A percentile compares a stretch with the other conserved stretches of the same genome.
phyloP scores from a whole-genome alignment of 2,797 vertebrate genomes.

The Phaenicophaeus curvirostris region DNA sequence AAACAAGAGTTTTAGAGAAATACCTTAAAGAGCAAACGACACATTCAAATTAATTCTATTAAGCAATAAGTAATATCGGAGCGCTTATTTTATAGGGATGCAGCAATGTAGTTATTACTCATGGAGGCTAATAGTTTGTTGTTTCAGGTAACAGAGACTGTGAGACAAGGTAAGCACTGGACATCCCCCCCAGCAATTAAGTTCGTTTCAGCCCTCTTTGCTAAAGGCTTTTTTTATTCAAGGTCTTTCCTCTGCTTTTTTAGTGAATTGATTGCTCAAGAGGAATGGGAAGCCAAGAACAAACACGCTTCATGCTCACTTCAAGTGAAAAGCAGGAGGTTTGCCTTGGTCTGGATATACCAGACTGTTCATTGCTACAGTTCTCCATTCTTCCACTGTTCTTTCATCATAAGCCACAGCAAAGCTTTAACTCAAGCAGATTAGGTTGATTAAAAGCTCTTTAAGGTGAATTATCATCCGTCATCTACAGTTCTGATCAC shows the following conservation, averaged over 20 bases:
- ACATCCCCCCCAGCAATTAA: neutral
- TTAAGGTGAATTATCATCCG: neutral
- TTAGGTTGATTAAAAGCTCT: neutral
- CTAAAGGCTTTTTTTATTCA: neutral
- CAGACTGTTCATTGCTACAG: neutral
- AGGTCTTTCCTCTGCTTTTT: neutral
- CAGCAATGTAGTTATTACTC: neutral
- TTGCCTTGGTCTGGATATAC: neutral
- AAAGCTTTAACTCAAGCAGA: neutral
- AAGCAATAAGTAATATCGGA: neutral
- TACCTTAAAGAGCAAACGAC: neutral
- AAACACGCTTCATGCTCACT: neutral
- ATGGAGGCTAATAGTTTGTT: neutral
- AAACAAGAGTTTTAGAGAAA: neutral
- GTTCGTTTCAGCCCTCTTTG: neutral
- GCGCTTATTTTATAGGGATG: neutral
- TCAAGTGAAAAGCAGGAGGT: neutral
- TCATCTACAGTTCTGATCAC: neutral
- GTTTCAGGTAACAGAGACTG: neutral
- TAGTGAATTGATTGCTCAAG: neutral
- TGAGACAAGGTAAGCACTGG: rapidly evolving
- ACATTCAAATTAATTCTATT: neutral
- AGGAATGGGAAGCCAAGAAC: neutral
- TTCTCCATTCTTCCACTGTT: neutral
- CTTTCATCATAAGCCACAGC: neutral